phyloP scores from a whole-genome alignment of 2,888 invertebrate species.

The Luperina testacea region DNA sequence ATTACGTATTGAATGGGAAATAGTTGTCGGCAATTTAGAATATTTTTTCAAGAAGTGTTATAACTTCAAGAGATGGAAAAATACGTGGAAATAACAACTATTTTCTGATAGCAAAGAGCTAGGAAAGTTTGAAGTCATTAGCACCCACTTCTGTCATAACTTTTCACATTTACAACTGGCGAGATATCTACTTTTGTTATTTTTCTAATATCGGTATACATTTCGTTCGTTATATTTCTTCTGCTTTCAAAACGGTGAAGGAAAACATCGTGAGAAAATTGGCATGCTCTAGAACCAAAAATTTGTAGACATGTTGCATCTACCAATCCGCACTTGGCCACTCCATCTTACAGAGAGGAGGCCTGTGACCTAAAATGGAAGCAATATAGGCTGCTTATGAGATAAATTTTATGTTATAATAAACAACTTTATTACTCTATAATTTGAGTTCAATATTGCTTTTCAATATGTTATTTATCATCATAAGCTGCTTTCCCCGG shows the following conservation, averaged over 20 bases:
- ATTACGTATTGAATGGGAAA: not conserved
- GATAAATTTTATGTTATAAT: not conserved
- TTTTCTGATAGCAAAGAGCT: not conserved
- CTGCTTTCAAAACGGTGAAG: not conserved
- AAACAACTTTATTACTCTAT: not conserved
- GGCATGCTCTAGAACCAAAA: too few relatives aligned
- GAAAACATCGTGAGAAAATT: too few relatives aligned
- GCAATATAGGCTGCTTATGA: too few relatives aligned
- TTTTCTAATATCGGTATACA: not conserved
- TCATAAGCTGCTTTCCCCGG: conserved; percentile 20
- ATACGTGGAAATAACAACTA: not conserved
- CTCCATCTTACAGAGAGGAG: not conserved
- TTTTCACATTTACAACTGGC: not conserved
- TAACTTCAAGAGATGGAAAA: not conserved
- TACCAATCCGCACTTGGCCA: too few relatives aligned
- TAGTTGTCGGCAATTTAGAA: not conserved
- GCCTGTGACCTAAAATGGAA: too few relatives aligned
- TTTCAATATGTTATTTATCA: conserved; percentile 14
- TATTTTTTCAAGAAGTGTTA: not conserved
- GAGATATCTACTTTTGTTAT: not conserved
- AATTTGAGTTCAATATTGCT: conserved; percentile 18
- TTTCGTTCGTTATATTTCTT: not conserved
- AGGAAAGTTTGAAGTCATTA: conserved; percentile 3
- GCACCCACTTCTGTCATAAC: not conserved
- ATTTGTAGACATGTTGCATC: too few relatives aligned